A percentile compares a stretch with the other conserved stretches of the same genome.
These are phyloP conservation scores for Amblyornis subalaris DNA, from an alignment of 2,113 vertebrate species.

Conservation along the genomic window DNA sequence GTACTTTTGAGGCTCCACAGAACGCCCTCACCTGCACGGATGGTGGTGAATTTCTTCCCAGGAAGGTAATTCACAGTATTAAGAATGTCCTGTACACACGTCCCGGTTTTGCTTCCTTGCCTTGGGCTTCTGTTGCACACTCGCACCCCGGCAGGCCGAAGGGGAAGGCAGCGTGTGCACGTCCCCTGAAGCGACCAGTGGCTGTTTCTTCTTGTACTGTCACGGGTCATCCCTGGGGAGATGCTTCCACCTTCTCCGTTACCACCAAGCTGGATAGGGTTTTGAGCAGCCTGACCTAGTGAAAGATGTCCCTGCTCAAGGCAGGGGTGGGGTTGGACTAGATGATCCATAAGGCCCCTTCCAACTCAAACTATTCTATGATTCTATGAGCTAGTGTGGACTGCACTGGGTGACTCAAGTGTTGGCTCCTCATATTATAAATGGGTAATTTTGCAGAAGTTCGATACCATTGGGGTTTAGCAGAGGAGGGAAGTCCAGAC, in stretches of 20 bases:
- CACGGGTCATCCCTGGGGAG: neutral
- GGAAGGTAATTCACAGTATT: neutral
- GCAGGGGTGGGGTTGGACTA: neutral
- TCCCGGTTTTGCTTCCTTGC: neutral
- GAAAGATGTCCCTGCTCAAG: neutral
- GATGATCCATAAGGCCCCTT: neutral
- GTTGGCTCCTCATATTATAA: neutral
- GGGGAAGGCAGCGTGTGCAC: neutral
- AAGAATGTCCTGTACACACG: neutral
- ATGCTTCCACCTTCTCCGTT: neutral
- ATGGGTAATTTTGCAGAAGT: neutral
- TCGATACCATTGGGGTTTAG: neutral
- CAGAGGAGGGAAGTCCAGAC: neutral
- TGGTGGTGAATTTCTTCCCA: neutral
- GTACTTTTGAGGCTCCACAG: fast-evolving
- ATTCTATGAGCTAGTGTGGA: neutral
- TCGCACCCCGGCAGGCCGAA: neutral
- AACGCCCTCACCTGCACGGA: neutral
- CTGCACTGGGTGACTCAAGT: neutral
- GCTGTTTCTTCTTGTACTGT: neutral
- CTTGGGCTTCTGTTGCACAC: neutral
- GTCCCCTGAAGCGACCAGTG: neutral
- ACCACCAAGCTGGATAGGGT: neutral
- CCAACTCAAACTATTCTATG: neutral
- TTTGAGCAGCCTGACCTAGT: neutral